A percentile compares a stretch with the other conserved stretches of the same genome.
Conservation (phyloP, 2,797 vertebrate genomes). For the Heterohyrax brucei region DNA sequence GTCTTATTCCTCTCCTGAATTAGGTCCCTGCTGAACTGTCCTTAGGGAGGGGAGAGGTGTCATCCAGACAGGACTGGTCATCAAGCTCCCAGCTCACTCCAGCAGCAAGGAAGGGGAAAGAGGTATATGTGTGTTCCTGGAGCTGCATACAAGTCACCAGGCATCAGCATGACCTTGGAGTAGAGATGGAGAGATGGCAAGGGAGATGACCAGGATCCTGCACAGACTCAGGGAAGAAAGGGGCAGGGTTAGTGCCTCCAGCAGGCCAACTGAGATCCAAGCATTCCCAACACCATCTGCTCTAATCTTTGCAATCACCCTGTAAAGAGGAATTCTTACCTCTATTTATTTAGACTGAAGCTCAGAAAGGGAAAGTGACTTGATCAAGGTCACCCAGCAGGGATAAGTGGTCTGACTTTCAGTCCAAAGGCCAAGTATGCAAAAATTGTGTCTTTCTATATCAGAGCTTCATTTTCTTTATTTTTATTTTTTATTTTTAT, state of each 20-base stretch:
- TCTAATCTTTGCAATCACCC: not conserved
- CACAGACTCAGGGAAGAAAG: not conserved
- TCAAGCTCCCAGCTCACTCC: slow-evolving; percentile 50
- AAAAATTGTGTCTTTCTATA: slow-evolving; percentile 20
- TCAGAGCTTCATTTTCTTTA: slow-evolving; percentile 1
- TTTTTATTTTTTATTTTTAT: too few species aligned
- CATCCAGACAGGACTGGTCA: slow-evolving; percentile 28
- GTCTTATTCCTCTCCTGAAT: not conserved
- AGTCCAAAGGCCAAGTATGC: not conserved
- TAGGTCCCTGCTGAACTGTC: not conserved
- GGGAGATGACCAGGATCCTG: not conserved
- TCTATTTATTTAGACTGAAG: not conserved
- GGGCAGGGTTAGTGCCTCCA: not conserved
- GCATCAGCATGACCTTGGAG: not conserved
- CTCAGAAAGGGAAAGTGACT: not conserved
- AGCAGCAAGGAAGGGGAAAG: not conserved
- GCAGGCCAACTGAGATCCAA: not conserved
- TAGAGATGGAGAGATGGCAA: not conserved
- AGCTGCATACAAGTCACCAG: not conserved
- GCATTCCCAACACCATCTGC: not conserved
- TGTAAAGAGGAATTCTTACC: not conserved
- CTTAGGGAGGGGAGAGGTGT: not conserved
- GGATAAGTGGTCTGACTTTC: not conserved
- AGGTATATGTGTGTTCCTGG: not conserved
- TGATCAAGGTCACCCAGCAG: not conserved